phyloP scores from a whole-genome alignment of 2,888 invertebrate species.

The Nemoura dubitans region DNA sequence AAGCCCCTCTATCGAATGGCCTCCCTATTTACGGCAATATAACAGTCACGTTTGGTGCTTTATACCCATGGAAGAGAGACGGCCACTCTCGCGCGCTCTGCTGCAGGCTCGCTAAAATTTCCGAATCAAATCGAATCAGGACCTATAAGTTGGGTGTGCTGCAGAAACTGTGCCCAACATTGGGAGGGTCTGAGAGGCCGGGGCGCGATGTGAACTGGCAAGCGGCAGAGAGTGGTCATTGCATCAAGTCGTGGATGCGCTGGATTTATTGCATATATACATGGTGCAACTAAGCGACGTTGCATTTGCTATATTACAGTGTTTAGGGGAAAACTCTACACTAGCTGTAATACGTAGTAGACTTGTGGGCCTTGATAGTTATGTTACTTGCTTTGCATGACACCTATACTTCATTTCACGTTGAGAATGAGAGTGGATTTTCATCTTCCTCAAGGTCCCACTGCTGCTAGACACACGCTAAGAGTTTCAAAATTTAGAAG shows the following conservation, averaged over 20 bases:
- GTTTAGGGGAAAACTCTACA: too few relatives aligned
- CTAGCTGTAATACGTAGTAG: too few relatives aligned
- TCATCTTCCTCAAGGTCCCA: too few relatives aligned
- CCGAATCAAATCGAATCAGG: conserved; percentile 47
- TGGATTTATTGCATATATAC: conserved; percentile 3
- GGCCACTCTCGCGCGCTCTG: conserved; percentile 42
- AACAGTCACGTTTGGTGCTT: conserved; percentile 45
- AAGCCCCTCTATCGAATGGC: conserved; percentile 28
- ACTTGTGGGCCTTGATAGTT: too few relatives aligned
- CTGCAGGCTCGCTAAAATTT: conserved; percentile 43
- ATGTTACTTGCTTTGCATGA: too few relatives aligned
- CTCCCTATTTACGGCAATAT: conserved; percentile 44
- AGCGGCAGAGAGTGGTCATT: conserved; percentile 31
- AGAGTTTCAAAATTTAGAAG: too few relatives aligned
- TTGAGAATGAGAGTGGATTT: too few relatives aligned
- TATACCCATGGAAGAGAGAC: conserved; percentile 43
- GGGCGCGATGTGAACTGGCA: conserved; percentile 7
- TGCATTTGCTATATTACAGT: neutral
- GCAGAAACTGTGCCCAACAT: neutral
- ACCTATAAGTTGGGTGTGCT: neutral
- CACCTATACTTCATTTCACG: too few relatives aligned
- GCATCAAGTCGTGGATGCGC: neutral
- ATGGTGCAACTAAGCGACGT: neutral
- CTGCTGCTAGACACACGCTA: too few relatives aligned
- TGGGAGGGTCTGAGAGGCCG: too few relatives aligned